Evolutionary conservation across 1,140 invertebrate genomes (phyloP).

Genomic region (Microplitis demolitor): DNA sequence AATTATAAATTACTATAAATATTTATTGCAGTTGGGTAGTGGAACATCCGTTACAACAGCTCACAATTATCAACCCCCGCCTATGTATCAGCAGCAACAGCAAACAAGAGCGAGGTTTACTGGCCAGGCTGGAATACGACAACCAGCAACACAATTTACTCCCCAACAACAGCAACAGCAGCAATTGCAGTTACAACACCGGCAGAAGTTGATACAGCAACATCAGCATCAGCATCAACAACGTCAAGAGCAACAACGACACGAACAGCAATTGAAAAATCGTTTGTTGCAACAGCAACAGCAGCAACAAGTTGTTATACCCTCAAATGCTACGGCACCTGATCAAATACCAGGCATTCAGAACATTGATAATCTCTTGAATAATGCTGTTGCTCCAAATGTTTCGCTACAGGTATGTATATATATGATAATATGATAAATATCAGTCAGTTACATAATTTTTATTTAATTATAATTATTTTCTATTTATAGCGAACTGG

Average conservation of each 20-base stretch:
- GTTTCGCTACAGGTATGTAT: conserved; percentile 69
- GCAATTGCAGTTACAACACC: conserved; percentile 53
- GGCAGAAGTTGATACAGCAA: conserved; percentile 51
- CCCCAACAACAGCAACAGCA: conserved; percentile 51
- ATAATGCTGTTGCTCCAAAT: conserved; percentile 81
- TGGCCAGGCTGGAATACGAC: conserved; percentile 48
- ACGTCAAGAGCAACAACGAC: conserved; percentile 42
- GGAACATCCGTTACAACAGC: conserved; percentile 53
- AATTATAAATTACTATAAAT: conserved; percentile 6
- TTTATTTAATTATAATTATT: conserved; percentile 8
- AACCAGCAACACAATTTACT: conserved; percentile 46
- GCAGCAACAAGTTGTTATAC: conserved; percentile 72
- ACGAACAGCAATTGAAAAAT: conserved; percentile 61
- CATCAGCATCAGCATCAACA: conserved; percentile 53
- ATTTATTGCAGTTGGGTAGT: conserved; percentile 47
- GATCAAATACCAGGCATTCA: conserved; percentile 69
- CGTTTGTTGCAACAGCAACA: conserved; percentile 71
- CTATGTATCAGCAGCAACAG: conserved; percentile 59
- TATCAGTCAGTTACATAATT: background rate
- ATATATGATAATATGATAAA: too few species aligned
- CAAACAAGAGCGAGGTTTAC: conserved; percentile 51
- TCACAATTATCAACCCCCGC: conserved; percentile 60
- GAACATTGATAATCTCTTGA: conserved; percentile 78
- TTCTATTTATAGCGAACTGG: conserved; percentile 66
- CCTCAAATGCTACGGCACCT: conserved; percentile 68